Evolutionary conservation across 2,888 invertebrate genomes (phyloP).

Genomic region (Himalopsyche japonica): DNA sequence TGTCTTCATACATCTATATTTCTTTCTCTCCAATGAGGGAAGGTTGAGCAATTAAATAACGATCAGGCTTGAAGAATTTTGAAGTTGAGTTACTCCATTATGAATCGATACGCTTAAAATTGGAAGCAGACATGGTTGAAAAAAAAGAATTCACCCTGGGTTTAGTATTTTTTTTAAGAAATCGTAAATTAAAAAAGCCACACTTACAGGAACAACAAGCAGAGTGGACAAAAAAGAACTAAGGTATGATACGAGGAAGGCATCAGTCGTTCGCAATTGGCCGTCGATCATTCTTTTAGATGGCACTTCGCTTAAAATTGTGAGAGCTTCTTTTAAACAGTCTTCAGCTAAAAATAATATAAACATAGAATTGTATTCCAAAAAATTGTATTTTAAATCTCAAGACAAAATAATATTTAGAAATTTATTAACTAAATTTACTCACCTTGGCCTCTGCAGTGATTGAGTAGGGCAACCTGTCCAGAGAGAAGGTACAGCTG

Average conservation of each 20-base stretch:
- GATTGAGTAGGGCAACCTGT: constrained; percentile 85
- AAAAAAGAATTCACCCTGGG: too few species aligned
- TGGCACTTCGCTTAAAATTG: constrained; percentile 78
- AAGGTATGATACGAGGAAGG: constrained; percentile 69
- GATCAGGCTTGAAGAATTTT: too few species aligned
- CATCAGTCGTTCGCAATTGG: constrained; percentile 72
- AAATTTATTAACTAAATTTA: not conserved
- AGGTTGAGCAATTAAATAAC: too few species aligned
- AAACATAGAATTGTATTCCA: not conserved
- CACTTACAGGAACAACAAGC: constrained; percentile 76
- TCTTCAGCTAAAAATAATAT: constrained; percentile 74
- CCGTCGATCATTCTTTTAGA: constrained; percentile 71
- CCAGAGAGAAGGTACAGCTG: constrained; percentile 86
- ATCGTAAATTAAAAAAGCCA: not conserved
- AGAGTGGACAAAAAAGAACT: constrained; percentile 82
- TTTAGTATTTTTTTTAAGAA: too few species aligned
- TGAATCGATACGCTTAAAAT: too few species aligned
- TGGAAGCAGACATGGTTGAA: too few species aligned
- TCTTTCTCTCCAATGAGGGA: too few species aligned
- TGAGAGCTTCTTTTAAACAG: constrained; percentile 87
- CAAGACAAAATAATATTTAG: not conserved
- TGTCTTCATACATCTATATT: too few species aligned
- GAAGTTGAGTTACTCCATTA: too few species aligned
- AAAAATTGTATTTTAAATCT: not conserved
- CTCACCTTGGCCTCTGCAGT: constrained; percentile 87